Percentiles rank a stretch among this genome's conserved stretches.
Evolutionary conservation across 2,888 invertebrate genomes (phyloP).

Genomic region (Willowsia nigromaculata): DNA sequence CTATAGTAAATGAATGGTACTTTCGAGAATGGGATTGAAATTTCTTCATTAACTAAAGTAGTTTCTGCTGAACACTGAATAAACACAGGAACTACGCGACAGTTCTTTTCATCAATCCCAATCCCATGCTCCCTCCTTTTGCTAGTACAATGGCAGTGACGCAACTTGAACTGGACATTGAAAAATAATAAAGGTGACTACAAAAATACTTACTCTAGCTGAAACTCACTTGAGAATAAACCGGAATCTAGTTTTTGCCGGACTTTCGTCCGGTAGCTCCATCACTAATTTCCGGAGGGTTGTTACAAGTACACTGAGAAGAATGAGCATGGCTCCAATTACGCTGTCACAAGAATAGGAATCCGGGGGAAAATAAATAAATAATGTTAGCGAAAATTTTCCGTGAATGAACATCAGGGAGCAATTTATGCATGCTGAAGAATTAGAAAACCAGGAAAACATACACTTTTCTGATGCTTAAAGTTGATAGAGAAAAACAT

Average conservation of each 20-base stretch:
- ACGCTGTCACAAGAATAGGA: conserved; percentile 2
- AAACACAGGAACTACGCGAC: no score
- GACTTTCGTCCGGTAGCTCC: conserved; percentile 72
- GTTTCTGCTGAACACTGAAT: no score
- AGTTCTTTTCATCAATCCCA: not conserved
- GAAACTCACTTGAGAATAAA: conserved; percentile 53
- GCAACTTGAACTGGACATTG: not conserved
- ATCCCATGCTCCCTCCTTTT: not conserved
- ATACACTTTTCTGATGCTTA: not conserved
- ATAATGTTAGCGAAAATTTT: not conserved
- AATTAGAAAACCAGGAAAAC: not conserved
- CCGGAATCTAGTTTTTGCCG: conserved; percentile 50
- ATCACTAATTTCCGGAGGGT: conserved; percentile 74
- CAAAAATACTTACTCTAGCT: not conserved
- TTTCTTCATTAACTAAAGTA: no score
- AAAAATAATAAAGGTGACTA: not conserved
- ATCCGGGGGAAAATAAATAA: not conserved
- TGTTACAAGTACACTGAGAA: conserved; percentile 70
- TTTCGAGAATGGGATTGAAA: no score
- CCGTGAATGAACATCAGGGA: not conserved
- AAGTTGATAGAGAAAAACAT: not conserved
- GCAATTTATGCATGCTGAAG: not conserved
- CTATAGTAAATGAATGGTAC: no score
- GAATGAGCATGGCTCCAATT: conserved; percentile 71
- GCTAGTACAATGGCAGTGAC: not conserved